These are phyloP conservation scores for Hylaeus volcanicus DNA, from an alignment of 1,140 invertebrate species.

Conservation along the genomic window DNA sequence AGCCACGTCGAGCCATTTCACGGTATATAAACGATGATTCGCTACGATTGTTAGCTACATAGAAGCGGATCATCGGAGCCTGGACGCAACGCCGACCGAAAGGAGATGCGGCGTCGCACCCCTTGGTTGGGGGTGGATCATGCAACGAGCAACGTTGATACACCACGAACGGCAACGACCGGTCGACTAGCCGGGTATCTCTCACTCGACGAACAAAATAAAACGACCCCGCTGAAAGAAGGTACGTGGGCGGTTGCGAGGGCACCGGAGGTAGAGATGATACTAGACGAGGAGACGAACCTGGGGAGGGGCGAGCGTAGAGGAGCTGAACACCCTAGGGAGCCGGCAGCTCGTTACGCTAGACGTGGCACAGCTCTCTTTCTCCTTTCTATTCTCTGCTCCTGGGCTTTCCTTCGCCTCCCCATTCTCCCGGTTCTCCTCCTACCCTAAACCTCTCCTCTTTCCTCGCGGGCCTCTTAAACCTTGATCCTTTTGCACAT, in stretches of 20 bases:
- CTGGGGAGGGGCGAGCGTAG: slow-evolving; percentile 56
- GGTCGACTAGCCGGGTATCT: slow-evolving; percentile 63
- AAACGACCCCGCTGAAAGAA: slow-evolving; percentile 64
- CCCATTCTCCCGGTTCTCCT: slow-evolving; percentile 44
- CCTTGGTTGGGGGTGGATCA: slow-evolving; percentile 6
- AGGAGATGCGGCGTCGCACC: neutral
- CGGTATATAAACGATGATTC: too few relatives aligned
- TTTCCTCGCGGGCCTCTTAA: slow-evolving; percentile 17
- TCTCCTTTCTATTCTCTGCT: slow-evolving; percentile 57
- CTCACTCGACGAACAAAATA: slow-evolving; percentile 66
- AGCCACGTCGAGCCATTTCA: too few relatives aligned
- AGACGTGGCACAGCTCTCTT: slow-evolving; percentile 76
- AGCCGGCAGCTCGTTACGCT: slow-evolving; percentile 78
- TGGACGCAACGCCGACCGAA: neutral
- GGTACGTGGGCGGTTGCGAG: slow-evolving; percentile 56
- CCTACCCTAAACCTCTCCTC: neutral
- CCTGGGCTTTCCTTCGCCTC: slow-evolving; percentile 46
- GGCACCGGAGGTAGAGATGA: slow-evolving; percentile 48
- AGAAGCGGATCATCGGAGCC: neutral
- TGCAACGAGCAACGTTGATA: slow-evolving; percentile 34
- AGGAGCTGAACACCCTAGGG: slow-evolving; percentile 76
- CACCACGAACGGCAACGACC: slow-evolving; percentile 36
- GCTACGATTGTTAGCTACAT: too few relatives aligned
- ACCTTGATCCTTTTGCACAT: slow-evolving; percentile 50
- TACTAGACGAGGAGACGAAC: slow-evolving; percentile 55